Percentiles rank a stretch among this genome's conserved stretches.
Conservation (phyloP, 2,113 vertebrate genomes). For the Cyanoderma ruficeps region DNA sequence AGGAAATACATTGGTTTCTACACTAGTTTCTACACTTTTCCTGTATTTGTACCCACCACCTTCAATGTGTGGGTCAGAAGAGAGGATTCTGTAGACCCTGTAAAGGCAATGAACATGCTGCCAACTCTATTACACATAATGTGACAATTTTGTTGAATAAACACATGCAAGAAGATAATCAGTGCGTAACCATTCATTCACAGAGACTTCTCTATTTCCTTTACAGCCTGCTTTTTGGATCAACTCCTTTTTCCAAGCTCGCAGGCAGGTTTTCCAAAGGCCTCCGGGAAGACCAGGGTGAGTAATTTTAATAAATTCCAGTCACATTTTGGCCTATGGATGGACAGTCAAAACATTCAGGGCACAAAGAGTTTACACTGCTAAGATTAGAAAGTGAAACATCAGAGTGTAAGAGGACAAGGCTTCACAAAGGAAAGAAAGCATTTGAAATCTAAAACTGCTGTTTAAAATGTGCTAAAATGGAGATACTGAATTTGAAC, state of each 20-base stretch:
- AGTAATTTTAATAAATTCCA: neutral
- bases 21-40: neutral
- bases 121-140: neutral
- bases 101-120: neutral
- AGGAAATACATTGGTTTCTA: neutral
- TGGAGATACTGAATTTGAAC: neutral
- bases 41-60: neutral
- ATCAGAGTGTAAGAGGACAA: neutral
- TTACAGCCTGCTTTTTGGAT: neutral
- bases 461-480: slow-evolving; percentile 8
- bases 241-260: neutral
- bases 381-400: neutral
- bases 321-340: neutral
- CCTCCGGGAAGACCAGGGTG: neutral
- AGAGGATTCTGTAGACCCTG: neutral
- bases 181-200: neutral
- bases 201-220: neutral
- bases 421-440: neutral
- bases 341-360: neutral
- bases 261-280: neutral
- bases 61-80: neutral
- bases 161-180: neutral
- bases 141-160: neutral
- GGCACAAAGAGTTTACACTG: neutral
- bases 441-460: neutral